These are phyloP conservation scores for Pedionomus torquatus DNA, from an alignment of 2,113 vertebrate species.

Conservation along the genomic window DNA sequence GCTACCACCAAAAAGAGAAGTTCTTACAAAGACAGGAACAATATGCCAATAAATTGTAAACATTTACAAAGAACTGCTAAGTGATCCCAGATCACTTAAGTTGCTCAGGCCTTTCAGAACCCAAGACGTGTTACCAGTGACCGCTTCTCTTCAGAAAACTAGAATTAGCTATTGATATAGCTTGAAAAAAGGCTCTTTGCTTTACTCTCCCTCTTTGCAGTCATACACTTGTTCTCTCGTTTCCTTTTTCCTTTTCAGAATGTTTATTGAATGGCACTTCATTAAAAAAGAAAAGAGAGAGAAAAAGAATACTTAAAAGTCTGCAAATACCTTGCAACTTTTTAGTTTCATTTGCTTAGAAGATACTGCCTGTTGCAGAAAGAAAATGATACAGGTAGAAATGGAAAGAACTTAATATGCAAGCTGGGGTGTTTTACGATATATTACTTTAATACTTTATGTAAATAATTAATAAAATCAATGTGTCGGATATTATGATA, in stretches of 20 bases:
- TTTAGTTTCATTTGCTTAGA: not conserved
- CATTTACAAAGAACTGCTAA: not conserved
- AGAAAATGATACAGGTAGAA: not conserved
- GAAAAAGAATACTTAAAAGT: not conserved
- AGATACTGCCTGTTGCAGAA: not conserved
- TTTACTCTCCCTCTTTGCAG: not conserved
- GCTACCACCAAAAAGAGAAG: not conserved
- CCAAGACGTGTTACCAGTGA: not conserved
- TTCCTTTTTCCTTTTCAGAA: not conserved
- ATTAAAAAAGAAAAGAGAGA: not conserved
- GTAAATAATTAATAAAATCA: not conserved
- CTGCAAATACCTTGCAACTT: not conserved
- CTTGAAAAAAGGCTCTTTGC: not conserved
- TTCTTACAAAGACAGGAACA: not conserved
- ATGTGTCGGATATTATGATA: not conserved
- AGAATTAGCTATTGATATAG: not conserved
- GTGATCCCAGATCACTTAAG: not conserved
- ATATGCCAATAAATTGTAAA: not conserved
- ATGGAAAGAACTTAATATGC: not conserved
- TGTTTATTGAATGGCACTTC: not conserved
- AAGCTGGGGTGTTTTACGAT: not conserved
- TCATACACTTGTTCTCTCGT: not conserved
- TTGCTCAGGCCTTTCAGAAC: not conserved
- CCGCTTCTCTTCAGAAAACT: not conserved
- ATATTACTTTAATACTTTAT: not conserved